A percentile compares a stretch with the other conserved stretches of the same genome.
phyloP scores from a whole-genome alignment of 1,140 invertebrate genomes.

The Maconellicoccus hirsutus region DNA sequence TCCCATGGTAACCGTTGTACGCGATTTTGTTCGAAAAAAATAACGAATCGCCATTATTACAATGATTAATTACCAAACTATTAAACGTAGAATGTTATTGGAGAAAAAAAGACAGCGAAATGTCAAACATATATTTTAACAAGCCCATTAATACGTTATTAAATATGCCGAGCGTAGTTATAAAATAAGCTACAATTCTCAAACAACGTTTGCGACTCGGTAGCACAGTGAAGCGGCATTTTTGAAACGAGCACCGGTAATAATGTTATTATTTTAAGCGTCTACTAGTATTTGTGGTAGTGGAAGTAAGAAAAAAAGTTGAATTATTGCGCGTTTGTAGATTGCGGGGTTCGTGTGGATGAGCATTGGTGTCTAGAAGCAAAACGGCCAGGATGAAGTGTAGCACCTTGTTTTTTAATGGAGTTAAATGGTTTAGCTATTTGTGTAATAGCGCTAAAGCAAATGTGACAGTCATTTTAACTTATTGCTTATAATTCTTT shows the following conservation, averaged over 20 bases:
- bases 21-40: not conserved
- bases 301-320: not conserved
- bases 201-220: not conserved
- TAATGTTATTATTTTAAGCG: slow-evolving; percentile 20
- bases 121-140: slow-evolving; percentile 20
- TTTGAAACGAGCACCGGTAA: slow-evolving; percentile 15
- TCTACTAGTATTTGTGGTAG: not conserved
- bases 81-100: not conserved
- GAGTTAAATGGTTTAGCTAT: slow-evolving; percentile 16
- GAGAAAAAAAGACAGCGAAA: not conserved
- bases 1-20: not conserved
- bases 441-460: slow-evolving; percentile 17
- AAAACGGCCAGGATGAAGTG: slow-evolving; percentile 5
- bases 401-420: slow-evolving; percentile 22
- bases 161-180: not conserved
- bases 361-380: slow-evolving; percentile 8
- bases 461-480: slow-evolving; percentile 20
- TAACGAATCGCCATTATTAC: not conserved
- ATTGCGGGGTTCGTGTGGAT: not conserved
- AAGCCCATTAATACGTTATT: slow-evolving; percentile 11
- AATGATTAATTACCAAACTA: slow-evolving; percentile 5
- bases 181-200: not conserved
- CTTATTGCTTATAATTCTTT: slow-evolving; percentile 17
- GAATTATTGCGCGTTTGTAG: slow-evolving; percentile 10
- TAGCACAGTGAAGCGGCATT: not conserved